Evolutionary conservation across 1,140 invertebrate genomes (phyloP).

Genomic region (Plodia interpunctella): DNA sequence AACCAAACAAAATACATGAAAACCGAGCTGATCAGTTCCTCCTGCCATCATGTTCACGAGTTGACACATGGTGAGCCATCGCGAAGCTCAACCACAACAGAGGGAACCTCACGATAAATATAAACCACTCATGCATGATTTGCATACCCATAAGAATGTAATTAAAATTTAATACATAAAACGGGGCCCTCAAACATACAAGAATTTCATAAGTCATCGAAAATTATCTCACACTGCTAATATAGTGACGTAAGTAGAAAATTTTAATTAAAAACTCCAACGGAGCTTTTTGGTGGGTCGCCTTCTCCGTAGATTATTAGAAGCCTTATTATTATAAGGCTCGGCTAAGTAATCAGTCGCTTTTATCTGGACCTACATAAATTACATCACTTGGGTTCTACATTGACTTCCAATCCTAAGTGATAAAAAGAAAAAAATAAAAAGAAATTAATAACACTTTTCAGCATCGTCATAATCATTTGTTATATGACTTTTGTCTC

Average conservation of each 20-base stretch:
- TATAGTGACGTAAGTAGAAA: conserved; percentile 13
- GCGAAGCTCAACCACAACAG: too few species aligned
- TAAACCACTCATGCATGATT: too few species aligned
- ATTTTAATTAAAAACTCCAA: conserved; percentile 31
- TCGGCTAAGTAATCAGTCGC: conserved; percentile 28
- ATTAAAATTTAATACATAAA: neutral
- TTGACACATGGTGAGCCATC: too few species aligned
- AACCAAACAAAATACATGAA: too few species aligned
- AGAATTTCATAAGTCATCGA: conserved; percentile 19
- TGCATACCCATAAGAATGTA: neutral
- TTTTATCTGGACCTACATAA: conserved; percentile 32
- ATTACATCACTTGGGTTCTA: conserved; percentile 18
- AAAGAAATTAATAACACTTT: too few species aligned
- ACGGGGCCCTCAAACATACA: neutral
- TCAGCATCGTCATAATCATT: too few species aligned
- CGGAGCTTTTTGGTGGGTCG: conserved; percentile 23
- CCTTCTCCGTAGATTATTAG: conserved; percentile 24
- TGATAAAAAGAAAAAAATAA: neutral
- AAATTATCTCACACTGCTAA: conserved; percentile 17
- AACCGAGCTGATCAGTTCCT: too few species aligned
- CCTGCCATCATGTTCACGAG: too few species aligned
- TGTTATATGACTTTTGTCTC: too few species aligned
- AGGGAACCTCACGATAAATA: too few species aligned
- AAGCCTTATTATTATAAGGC: conserved; percentile 32
- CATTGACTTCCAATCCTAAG: neutral